phyloP scores from a whole-genome alignment of 2,888 invertebrate genomes.

The Drosophila demipolita region DNA sequence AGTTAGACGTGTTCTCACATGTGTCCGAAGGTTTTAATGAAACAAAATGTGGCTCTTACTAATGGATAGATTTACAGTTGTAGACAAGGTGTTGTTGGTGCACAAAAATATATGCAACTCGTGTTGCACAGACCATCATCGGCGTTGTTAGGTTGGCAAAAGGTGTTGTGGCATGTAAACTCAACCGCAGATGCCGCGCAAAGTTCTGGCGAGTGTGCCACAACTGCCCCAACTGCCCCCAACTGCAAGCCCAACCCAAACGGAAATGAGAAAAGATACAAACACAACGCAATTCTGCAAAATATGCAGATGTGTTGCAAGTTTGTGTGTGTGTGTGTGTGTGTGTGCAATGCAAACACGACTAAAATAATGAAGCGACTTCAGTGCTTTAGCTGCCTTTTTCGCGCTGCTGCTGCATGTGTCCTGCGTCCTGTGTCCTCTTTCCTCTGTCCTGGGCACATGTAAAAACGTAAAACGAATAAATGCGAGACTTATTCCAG shows the following conservation, averaged over 20 bases:
- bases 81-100: constrained; percentile 2
- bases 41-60: constrained; percentile 64
- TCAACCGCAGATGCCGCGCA: constrained; percentile 61
- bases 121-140: constrained; percentile 37
- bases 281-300: constrained; percentile 27
- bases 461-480: constrained; percentile 10
- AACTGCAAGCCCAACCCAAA: constrained; percentile 40
- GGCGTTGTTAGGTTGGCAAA: constrained; percentile 34
- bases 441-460: background rate
- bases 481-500: constrained; percentile 32
- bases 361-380: constrained; percentile 64
- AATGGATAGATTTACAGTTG: constrained; percentile 22
- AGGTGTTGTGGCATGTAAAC: constrained; percentile 66
- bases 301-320: constrained; percentile 7
- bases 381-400: constrained; percentile 19
- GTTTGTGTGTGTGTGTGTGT: constrained; percentile 13
- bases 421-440: no score
- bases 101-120: background rate
- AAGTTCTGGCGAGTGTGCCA: constrained; percentile 48
- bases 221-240: background rate
- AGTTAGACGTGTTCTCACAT: constrained; percentile 29
- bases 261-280: constrained; percentile 72
- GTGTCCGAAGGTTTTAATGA: constrained; percentile 75
- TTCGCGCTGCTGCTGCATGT: background rate
- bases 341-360: constrained; percentile 34